Base-by-base conservation (phyloP, 2,888 invertebrate species). In the Leucoptera coffeella region DNA sequence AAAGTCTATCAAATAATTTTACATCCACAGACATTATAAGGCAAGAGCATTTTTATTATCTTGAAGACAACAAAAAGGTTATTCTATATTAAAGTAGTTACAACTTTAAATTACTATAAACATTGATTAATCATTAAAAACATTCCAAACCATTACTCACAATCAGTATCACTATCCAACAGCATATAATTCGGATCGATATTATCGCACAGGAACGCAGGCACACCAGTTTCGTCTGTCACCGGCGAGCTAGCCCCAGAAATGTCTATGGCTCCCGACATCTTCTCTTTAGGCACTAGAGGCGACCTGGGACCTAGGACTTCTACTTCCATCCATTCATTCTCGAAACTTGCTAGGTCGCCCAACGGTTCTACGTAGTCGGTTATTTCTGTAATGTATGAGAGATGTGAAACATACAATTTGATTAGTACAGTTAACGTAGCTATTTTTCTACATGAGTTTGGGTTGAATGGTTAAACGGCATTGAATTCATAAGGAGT, bases 261-360 rank as follows among this genome's bases (percentile, higher is more conserved):
- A 17, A 73, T 49, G 41, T 61, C 51, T 35, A 64, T 47, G 32
- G 54, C 60, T 1, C 56, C 60, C 8, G 43, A 32, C 12, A 34
- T 35, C 2, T 33, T 32, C 13, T 59, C 51, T 1, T 39, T 35
- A 0, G 56, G 38, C 0, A 57, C 34, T 36, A 75, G 58, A 34
- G 74, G 50, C 29, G 75, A 55, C 34, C 78, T 45, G 1, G 82
- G 75, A 1, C 79, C 71, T 17, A 17, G 17, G 6, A 17, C 17
- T 9, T 89, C 89, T 1, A 92, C 85, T 52, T 92, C 91, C 59
- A 92, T 78, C 90, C 90, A 92, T 47, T 92, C 91, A 47, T 90
- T 89, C 47, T 89, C 87, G 48, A 92, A 92, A 38, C 83, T 82
- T 48, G 81, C 81, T 8, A 86, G 58, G 45, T 90, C 88, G 9